Percentiles rank a stretch among this genome's conserved stretches.
Conservation (phyloP, 2,888 invertebrate genomes). For the Caenorhabditis becei region DNA sequence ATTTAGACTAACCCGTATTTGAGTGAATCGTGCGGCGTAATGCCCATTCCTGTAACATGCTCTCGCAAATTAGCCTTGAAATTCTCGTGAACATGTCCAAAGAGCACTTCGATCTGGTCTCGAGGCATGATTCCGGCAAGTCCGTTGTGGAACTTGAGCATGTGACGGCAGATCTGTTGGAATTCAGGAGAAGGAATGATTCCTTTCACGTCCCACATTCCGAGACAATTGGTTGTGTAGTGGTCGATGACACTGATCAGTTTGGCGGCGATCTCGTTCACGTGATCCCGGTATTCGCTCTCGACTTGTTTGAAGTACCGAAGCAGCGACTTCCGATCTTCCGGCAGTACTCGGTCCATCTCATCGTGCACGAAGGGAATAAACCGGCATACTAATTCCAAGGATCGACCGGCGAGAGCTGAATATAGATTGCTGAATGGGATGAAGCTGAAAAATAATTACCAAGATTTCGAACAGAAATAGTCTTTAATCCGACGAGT, state of each 20-base stretch:
- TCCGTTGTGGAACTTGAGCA: constrained; percentile 83
- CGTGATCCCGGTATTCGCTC: constrained; percentile 87
- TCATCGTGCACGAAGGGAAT: constrained; percentile 78
- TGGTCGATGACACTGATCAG: constrained; percentile 92
- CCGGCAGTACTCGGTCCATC: constrained; percentile 68
- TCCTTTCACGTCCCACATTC: constrained; percentile 92
- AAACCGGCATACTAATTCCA: constrained; percentile 85
- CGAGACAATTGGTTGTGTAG: constrained; percentile 89
- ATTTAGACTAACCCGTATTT: constrained; percentile 74
- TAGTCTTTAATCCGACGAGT: constrained; percentile 90
- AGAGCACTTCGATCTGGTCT: constrained; percentile 65
- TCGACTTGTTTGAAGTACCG: constrained; percentile 74
- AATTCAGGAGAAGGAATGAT: constrained; percentile 89
- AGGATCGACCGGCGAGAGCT: constrained; percentile 83
- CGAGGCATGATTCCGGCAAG: constrained; percentile 77
- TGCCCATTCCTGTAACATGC: constrained; percentile 71
- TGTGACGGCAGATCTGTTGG: constrained; percentile 85
- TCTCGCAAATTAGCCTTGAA: constrained; percentile 75
- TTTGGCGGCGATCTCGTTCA: constrained; percentile 93
- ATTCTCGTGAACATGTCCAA: constrained; percentile 75
- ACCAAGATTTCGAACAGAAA: constrained; percentile 94
- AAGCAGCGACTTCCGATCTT: constrained; percentile 69
- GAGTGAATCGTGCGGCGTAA: constrained; percentile 78
- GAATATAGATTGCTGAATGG: no score
- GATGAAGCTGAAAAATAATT: not conserved